Evolutionary conservation across 2,113 vertebrate genomes (phyloP).

Genomic region (Canis aureus): DNA sequence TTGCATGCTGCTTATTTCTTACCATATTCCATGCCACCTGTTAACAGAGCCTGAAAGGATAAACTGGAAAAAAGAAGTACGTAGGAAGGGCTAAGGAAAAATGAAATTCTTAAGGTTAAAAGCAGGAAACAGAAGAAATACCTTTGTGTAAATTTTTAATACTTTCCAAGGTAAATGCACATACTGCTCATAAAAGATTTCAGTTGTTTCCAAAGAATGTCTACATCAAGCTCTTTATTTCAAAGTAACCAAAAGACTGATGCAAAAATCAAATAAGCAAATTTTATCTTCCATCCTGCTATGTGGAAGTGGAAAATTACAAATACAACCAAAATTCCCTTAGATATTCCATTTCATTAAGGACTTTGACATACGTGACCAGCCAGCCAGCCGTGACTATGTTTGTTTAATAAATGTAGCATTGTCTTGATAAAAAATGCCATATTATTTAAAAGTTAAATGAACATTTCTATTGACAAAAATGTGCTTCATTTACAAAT

Average conservation of each 20-base stretch:
- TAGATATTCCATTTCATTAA: background rate
- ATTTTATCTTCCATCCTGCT: background rate
- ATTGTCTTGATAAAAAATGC: slow-evolving; percentile 50
- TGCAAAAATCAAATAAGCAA: background rate
- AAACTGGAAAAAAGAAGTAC: background rate
- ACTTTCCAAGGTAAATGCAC: background rate
- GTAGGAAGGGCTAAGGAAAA: background rate
- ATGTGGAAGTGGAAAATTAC: background rate
- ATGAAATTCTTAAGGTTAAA: background rate
- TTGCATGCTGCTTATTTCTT: background rate
- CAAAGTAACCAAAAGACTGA: background rate
- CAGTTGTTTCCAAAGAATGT: background rate
- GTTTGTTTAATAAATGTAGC: slow-evolving; percentile 61
- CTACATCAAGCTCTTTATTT: background rate
- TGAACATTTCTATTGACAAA: slow-evolving; percentile 60
- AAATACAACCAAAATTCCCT: background rate
- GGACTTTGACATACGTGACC: background rate
- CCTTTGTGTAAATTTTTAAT: background rate
- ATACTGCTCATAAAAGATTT: background rate
- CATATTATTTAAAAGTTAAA: slow-evolving; percentile 64
- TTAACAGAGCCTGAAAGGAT: background rate
- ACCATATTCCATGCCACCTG: background rate
- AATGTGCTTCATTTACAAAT: slow-evolving; percentile 56
- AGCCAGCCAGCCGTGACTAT: background rate
- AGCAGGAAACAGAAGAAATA: background rate